Percentiles rank a stretch among this genome's conserved stretches.
Evolutionary conservation across 2,797 vertebrate species (phyloP).

Genomic region (Saxicola maurus): DNA sequence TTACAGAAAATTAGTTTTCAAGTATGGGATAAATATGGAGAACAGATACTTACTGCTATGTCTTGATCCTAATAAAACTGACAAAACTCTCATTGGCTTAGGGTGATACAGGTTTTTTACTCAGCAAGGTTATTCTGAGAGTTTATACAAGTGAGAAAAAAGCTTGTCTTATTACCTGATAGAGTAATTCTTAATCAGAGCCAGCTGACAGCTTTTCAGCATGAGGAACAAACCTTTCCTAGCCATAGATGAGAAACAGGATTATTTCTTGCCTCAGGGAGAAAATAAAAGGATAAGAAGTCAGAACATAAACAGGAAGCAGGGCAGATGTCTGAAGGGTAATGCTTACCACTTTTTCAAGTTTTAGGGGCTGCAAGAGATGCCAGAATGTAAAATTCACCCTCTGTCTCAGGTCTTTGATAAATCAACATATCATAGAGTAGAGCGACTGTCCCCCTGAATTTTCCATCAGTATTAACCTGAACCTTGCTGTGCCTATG

Average conservation of each 20-base stretch:
- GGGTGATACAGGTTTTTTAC: not conserved
- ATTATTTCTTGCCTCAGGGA: not conserved
- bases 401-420: not conserved
- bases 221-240: not conserved
- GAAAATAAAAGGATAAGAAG: not conserved
- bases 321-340: not conserved
- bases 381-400: not conserved
- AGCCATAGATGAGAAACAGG: not conserved
- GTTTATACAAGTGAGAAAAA: not conserved
- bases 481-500: not conserved
- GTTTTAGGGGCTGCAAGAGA: not conserved
- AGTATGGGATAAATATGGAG: not conserved
- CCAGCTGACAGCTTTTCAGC: not conserved
- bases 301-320: not conserved
- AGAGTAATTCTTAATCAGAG: not conserved
- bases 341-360: not conserved
- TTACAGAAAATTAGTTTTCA: not conserved
- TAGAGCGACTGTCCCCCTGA: not conserved
- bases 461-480: not conserved
- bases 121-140: not conserved
- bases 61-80: not conserved
- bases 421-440: not conserved
- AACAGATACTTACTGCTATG: not conserved
- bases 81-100: not conserved
- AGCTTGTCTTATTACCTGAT: not conserved